Base-by-base conservation (phyloP, 2,888 invertebrate genomes). In the Eupithecia subumbrata region DNA sequence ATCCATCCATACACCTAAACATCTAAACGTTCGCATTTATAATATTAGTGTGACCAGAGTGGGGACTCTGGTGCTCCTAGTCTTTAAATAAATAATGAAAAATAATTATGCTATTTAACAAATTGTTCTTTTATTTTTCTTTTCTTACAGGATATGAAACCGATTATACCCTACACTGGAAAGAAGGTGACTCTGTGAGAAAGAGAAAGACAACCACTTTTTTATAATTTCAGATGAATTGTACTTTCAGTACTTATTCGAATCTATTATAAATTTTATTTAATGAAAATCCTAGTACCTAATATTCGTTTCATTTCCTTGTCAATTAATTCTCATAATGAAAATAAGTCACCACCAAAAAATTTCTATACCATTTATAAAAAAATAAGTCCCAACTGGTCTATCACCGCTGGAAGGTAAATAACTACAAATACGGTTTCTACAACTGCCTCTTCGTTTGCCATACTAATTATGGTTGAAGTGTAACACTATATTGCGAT, bases 91-190 rank as follows among this genome's bases (percentile, higher is more conserved):
- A 30, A 2, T 30, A 30, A 30, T 30, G 30, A 30, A 30, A 1
- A 30, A 30, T 30, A 30, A 30, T 30, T 30, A 30, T 30, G 30
- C 30, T 30, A 30, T 30, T 30, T 30, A 30, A 30, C 30, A 37
- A 37, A 37, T 37, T 7, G 11, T 45, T 11, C 43, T 43, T 12
- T 14, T 43, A 43, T 43, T 43, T 71, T 56, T 56, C 22, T 75
- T 78, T 77, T 78, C 76, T 94, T 93, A 76, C 92, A 94, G 94
- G 93, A 92, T n/a, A 83, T 88, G 82, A 92, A 91, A 78, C 89
- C 89, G 8, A 88, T 93, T 34, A 83, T 92, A 30, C 92, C 92
- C 0, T 88, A 85, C 52, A 82, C 76, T 74, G 77, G 75, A 75
- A 73, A 79, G 5, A 72, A 11, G 25, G 63, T 22, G 30, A 22